Evolutionary conservation across 2,797 vertebrate species (phyloP), one percentile per base, ranked within the genome.

Genomic region (Cyclopterus lumpus): DNA sequence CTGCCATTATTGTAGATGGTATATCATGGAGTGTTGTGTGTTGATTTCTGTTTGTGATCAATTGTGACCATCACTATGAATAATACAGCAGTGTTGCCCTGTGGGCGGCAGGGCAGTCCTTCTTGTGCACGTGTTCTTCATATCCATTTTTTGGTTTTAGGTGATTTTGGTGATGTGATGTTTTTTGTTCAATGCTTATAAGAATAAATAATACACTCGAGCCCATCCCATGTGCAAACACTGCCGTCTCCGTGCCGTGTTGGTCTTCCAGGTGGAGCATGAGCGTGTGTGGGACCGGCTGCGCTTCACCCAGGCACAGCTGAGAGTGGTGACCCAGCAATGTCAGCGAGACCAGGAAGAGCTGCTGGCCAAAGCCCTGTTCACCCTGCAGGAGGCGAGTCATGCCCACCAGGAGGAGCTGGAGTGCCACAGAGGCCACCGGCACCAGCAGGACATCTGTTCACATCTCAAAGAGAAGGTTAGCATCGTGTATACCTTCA

Each of bases 381-480:
- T 89, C 8, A 89, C 93, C 9, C 85, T 96, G 58, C 90, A 95
- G 2, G 97, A 98, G 80, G 97, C 97, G 14, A 92, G 88, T 48
- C 90, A 92, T 59, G 88, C 93, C 84, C 93, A 94, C 14, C 91
- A 96, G 91, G 88, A 94, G 86, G 93, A 96, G 85, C 87, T 86
- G 67, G 70, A 77, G 15, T 74, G 95, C 88, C 93, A 94, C 55
- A 88, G 89, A 72, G 93, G 94, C 86, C 95, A 93, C 32, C 94
- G 86, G 70, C 93, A 91, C 75, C 97, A 98, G 22, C 95, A 96
- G 90, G 93, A 97, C 80, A 87, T 96, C 75, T 98, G 97, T 86
- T 93, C 85, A 14, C 93, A 89, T 30, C 96, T 99, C 86, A 96
- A 93, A 88, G 93, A 94, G 78, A 97, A 98, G 96, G 98, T 99